phyloP scores from a whole-genome alignment of 2,113 vertebrate genomes.

The Zapornia atra region DNA sequence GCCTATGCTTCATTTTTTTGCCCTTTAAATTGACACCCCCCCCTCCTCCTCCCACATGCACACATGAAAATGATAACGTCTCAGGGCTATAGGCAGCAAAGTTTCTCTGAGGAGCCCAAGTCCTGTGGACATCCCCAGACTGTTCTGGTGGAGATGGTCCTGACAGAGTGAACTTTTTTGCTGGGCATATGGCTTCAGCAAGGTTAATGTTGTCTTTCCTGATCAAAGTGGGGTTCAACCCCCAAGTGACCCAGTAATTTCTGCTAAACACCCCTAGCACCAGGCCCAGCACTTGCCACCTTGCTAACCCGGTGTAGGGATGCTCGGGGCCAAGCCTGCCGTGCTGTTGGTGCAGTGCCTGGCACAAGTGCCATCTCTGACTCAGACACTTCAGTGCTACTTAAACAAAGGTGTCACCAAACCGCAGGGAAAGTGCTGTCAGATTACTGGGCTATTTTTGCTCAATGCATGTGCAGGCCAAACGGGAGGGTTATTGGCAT shows the following conservation, averaged over 20 bases:
- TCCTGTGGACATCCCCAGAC: background rate
- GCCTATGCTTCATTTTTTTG: background rate
- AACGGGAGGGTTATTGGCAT: background rate
- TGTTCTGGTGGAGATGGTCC: background rate
- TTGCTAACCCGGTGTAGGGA: rapidly evolving
- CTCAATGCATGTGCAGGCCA: background rate
- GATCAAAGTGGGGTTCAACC: background rate
- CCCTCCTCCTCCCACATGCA: rapidly evolving
- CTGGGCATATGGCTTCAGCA: background rate
- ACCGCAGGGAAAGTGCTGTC: background rate
- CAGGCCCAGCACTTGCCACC: background rate
- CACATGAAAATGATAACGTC: background rate
- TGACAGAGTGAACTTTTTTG: rapidly evolving
- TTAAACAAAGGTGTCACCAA: background rate
- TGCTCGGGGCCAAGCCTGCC: background rate
- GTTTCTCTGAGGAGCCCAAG: background rate
- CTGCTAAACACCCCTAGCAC: background rate
- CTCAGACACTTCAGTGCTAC: background rate
- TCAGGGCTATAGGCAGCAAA: background rate
- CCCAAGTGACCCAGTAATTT: background rate
- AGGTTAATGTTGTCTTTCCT: background rate
- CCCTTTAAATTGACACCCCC: background rate
- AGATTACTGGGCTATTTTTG: background rate
- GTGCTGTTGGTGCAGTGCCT: background rate
- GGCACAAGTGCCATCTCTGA: background rate